These are phyloP conservation scores for Drosophila dunni DNA, from an alignment of 1,140 invertebrate genomes.

Conservation along the genomic window DNA sequence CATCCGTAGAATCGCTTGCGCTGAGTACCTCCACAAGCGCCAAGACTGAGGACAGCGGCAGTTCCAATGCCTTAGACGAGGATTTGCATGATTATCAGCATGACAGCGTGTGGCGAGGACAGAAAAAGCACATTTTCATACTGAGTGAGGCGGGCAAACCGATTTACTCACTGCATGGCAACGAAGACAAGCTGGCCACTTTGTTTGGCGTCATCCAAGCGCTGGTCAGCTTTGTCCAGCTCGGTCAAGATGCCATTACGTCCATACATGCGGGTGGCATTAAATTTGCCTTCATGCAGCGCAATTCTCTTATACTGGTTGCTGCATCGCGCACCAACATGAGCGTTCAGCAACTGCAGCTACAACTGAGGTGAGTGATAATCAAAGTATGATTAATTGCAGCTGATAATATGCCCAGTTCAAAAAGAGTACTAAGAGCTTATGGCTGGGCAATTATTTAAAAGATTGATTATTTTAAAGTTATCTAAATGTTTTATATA, in stretches of 20 bases:
- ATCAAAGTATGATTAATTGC: background rate
- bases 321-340: conserved; percentile 93
- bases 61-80: conserved; percentile 48
- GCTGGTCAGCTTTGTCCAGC: conserved; percentile 95
- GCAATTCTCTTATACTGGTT: conserved; percentile 95
- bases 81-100: conserved; percentile 86
- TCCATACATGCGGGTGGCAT: conserved; percentile 94
- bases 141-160: conserved; percentile 97
- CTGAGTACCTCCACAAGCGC: conserved; percentile 71
- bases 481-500: background rate
- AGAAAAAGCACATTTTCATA: conserved; percentile 97
- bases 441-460: background rate
- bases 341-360: conserved; percentile 92
- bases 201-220: conserved; percentile 98
- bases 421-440: background rate
- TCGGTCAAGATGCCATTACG: conserved; percentile 91
- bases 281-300: conserved; percentile 94
- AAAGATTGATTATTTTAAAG: no score
- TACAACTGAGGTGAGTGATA: conserved; percentile 92
- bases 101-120: conserved; percentile 90
- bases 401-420: no score
- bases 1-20: conserved; percentile 68
- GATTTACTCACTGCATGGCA: conserved; percentile 97
- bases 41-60: conserved; percentile 66
- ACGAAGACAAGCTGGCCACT: conserved; percentile 97